Evolutionary conservation across 2,797 vertebrate species (phyloP), one percentile per base, ranked within the genome.

Genomic region (Pachyuromys duprasi): DNA sequence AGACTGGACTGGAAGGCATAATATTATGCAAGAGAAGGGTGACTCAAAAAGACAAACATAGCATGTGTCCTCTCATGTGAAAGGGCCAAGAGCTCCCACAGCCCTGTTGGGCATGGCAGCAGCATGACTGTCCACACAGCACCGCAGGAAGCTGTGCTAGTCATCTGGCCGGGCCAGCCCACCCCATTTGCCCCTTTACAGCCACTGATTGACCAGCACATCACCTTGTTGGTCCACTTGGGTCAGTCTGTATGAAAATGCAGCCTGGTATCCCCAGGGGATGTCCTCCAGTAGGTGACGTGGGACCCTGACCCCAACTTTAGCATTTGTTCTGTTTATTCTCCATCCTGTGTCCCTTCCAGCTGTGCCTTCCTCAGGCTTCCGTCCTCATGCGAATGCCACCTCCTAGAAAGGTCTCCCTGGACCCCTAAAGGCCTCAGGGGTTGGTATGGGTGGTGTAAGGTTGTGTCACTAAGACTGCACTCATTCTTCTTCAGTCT

Each of bases 401-500:
- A 1, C 74, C 72, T 42, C 45, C 39, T 55, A 3, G 57, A 42
- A 49, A 75, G 49, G 5, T 62, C 60, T 67, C 33, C 33, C 75
- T 8, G 12, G 24, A 62, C 67, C 33, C 17, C 67, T 33, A 15
- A 11, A 2, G 2, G 11, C 60, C 13, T 69, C 39, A 53, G 6
- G 3, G 3, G 1, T 45, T 18, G 5, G 17, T 31, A 1, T 17
- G 33, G 15, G 26, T 15, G 12, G 3, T 15, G 2, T 18, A 55
- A 36, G 33, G 36, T 3, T 17, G n/a, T 17, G 1, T 15, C 7
- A 18, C 67, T 45, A 24, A 26, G 39, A 15, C 33, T 12, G 14
- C 24, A 39, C 4, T 8, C 49, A 8, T 18, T 31, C 39, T 42
- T 49, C 9, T 39, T 72, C 63, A 9, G 14, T 15, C 67, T 72